A percentile compares a stretch with the other conserved stretches of the same genome.
These are phyloP conservation scores for Calycopis cecrops DNA, from an alignment of 1,140 invertebrate genomes.

Conservation along the genomic window DNA sequence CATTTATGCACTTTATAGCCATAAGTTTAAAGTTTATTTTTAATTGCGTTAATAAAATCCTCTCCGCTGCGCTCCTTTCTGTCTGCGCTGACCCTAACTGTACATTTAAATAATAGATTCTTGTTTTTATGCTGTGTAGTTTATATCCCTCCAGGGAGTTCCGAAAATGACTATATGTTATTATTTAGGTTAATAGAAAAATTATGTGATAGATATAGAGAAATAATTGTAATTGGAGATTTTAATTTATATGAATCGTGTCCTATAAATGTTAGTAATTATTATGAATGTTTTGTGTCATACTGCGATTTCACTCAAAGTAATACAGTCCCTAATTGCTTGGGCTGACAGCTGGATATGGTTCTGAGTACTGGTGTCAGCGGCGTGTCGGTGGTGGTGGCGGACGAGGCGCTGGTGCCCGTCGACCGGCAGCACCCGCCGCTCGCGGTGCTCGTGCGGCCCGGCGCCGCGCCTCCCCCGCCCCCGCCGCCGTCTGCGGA, in stretches of 20 bases:
- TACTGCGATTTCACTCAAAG: neutral
- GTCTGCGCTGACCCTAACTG: too few relatives aligned
- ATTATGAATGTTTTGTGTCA: neutral
- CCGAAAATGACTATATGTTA: slow-evolving; percentile 21
- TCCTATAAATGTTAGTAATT: neutral
- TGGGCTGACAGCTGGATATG: slow-evolving; percentile 22
- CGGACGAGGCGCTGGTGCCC: slow-evolving; percentile 18
- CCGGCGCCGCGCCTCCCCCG: neutral
- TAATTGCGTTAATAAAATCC: too few relatives aligned
- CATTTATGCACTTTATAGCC: too few relatives aligned
- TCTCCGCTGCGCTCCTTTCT: too few relatives aligned
- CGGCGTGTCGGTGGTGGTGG: slow-evolving; percentile 12
- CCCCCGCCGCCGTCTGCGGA: neutral
- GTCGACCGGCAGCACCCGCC: slow-evolving; percentile 17
- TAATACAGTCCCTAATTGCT: slow-evolving; percentile 16
- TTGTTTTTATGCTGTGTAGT: slow-evolving; percentile 15
- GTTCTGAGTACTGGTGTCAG: slow-evolving; percentile 20
- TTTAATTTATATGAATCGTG: slow-evolving; percentile 1
- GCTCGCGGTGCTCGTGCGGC: slow-evolving; percentile 2
- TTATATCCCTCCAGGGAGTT: slow-evolving; percentile 21
- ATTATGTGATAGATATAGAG: neutral
- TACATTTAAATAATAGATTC: neutral
- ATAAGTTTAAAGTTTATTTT: too few relatives aligned
- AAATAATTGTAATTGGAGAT: neutral
- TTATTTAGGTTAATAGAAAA: slow-evolving; percentile 22